Evolutionary conservation across 2,888 invertebrate species (phyloP), one percentile per base, ranked within the genome.

Genomic region (Mesorhabditis spiculigera): DNA sequence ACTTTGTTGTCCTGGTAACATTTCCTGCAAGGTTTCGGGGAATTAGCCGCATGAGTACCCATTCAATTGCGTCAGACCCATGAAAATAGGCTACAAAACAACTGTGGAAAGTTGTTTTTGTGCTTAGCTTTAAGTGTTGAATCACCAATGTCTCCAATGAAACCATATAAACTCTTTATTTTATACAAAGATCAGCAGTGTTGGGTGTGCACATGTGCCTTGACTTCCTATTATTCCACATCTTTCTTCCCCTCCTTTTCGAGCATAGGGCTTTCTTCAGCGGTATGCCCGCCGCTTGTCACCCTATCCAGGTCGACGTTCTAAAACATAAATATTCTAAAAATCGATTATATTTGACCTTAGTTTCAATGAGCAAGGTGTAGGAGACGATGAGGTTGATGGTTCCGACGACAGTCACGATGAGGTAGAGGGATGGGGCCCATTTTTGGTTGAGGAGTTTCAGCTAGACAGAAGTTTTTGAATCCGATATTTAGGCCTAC

Each of bases 351-450:
- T 13, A 50, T 13, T 8, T 16, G 6, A 8, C 71, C 71, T 71
- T 71, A 4, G 71, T 71, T 63, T 71, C 71, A 16, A 78, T 78
- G 63, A 80, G 69, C 72, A 78, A 80, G 67, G 75, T 71, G 66
- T 76, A 80, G 42, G 78, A 78, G 63, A 78, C 73, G 5, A 75
- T 44, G n/a, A 80, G 71, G 61, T 84, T 84, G 70, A 84, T 71
- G 5, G 73, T 68, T 66, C 84, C 84, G 44, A 84, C 72, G 43
- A 76, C 66, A 4, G 80, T 81, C 4, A 83, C 83, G 1, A 82
- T 77, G 43, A 82, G 64, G 68, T 82, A 84, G 6, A 82, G 81
- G n/a, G 82, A 77, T 45, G 81, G 81, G 4, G 79, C 73, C 82
- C 81, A 84, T 63, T 75, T 67, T 0, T 75, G 69, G 65, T 78